Evolutionary conservation across 2,113 vertebrate species (phyloP).

Genomic region (Oreamnos americanus): DNA sequence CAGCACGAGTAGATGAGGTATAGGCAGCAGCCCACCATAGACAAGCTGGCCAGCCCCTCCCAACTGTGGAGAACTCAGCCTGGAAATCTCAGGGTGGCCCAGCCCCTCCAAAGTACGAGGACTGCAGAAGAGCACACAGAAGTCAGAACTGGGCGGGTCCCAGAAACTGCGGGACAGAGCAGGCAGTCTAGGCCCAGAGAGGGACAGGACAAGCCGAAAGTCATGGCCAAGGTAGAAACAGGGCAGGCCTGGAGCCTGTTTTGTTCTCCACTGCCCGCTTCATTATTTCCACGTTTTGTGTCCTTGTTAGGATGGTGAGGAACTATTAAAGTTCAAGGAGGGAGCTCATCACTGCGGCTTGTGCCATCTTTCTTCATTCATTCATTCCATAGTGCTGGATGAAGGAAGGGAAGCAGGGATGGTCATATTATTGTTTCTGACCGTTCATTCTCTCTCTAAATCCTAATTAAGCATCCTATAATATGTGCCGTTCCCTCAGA

Average conservation of each 20-base stretch:
- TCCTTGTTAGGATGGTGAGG: not conserved
- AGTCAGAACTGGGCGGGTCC: not conserved
- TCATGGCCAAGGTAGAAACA: not conserved
- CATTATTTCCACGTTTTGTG: not conserved
- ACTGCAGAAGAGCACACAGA: not conserved
- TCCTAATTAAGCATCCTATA: not conserved
- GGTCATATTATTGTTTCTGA: not conserved
- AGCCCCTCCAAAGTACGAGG: not conserved
- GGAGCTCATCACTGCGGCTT: not conserved
- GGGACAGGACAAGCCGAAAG: not conserved
- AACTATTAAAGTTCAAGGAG: not conserved
- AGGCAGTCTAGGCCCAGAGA: not conserved
- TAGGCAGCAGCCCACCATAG: not conserved
- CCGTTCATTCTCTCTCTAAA: not conserved
- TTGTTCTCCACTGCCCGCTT: not conserved
- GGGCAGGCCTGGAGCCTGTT: not conserved
- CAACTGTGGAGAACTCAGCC: not conserved
- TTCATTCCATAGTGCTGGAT: not conserved
- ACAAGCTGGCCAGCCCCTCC: not conserved
- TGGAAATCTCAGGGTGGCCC: not conserved
- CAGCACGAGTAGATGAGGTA: not conserved
- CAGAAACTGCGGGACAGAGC: not conserved
- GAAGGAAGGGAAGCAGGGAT: not conserved
- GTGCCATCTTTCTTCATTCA: not conserved
- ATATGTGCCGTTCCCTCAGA: not conserved